Evolutionary conservation across 2,113 vertebrate genomes (phyloP).

Genomic region (Cathartes aura): DNA sequence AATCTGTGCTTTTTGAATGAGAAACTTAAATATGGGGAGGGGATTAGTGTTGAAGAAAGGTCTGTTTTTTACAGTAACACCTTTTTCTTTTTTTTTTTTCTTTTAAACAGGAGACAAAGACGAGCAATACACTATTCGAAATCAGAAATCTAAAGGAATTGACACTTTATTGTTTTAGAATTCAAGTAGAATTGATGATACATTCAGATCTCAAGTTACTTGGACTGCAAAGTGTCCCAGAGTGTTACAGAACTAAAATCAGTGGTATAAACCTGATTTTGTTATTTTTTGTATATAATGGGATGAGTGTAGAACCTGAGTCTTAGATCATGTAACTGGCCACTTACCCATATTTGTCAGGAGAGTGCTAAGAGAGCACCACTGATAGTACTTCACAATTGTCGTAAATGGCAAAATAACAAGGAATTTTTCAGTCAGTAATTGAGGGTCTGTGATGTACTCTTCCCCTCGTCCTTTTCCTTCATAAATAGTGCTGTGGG

Average conservation of each 20-base stretch:
- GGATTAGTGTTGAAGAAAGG: background rate
- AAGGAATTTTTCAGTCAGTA: background rate
- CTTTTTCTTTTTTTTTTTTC: background rate
- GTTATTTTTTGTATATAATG: fast-evolving
- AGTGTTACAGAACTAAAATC: conserved; percentile 50
- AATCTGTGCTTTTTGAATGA: background rate
- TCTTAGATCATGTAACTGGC: background rate
- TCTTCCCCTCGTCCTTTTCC: background rate
- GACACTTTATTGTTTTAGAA: conserved; percentile 71
- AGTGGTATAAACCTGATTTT: conserved; percentile 29
- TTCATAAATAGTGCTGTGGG: background rate
- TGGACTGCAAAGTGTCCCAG: conserved; percentile 5
- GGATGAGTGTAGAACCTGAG: background rate
- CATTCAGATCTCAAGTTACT: fast-evolving
- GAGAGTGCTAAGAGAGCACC: background rate
- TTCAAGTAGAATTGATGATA: background rate
- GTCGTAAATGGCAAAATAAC: background rate
- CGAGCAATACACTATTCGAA: background rate
- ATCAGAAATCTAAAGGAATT: conserved; percentile 51
- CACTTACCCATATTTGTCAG: background rate
- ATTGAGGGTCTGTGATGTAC: background rate
- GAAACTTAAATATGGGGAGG: background rate
- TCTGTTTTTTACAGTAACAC: background rate
- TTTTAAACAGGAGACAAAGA: background rate
- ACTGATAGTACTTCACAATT: fast-evolving